Conservation (phyloP, 2,888 invertebrate genomes). For the Saturnia pavonia region DNA sequence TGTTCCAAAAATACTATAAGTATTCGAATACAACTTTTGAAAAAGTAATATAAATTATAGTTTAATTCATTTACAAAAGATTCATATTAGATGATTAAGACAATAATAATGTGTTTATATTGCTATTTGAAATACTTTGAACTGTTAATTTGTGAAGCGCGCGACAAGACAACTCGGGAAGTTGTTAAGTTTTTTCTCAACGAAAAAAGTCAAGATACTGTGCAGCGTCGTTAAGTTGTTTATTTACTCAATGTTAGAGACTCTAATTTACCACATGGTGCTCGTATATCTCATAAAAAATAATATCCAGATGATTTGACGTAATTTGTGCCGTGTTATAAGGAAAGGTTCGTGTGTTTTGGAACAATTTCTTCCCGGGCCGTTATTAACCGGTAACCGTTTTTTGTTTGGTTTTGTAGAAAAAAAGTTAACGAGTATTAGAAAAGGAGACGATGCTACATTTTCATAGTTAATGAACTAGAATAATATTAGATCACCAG, state of each 20-base stretch:
- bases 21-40: neutral
- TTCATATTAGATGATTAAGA: neutral
- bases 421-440: constrained; percentile 67
- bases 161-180: constrained; percentile 56
- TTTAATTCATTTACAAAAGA: neutral
- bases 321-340: constrained; percentile 75
- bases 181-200: constrained; percentile 61
- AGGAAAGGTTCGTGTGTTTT: constrained; percentile 74
- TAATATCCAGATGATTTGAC: constrained; percentile 76
- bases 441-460: constrained; percentile 40
- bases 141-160: constrained; percentile 57
- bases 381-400: constrained; percentile 71
- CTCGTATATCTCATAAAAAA: constrained; percentile 64
- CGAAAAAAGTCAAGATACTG: constrained; percentile 40
- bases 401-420: constrained; percentile 43
- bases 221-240: constrained; percentile 69
- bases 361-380: constrained; percentile 63
- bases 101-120: neutral
- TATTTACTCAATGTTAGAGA: constrained; percentile 68
- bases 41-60: neutral
- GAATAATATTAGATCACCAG: constrained; percentile 33
- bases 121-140: constrained; percentile 23
- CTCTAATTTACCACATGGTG: constrained; percentile 79
- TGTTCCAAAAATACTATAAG: neutral
- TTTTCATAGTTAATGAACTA: constrained; percentile 44